Base-by-base conservation (phyloP, 2,113 vertebrate genomes). In the Saccopteryx bilineata region DNA sequence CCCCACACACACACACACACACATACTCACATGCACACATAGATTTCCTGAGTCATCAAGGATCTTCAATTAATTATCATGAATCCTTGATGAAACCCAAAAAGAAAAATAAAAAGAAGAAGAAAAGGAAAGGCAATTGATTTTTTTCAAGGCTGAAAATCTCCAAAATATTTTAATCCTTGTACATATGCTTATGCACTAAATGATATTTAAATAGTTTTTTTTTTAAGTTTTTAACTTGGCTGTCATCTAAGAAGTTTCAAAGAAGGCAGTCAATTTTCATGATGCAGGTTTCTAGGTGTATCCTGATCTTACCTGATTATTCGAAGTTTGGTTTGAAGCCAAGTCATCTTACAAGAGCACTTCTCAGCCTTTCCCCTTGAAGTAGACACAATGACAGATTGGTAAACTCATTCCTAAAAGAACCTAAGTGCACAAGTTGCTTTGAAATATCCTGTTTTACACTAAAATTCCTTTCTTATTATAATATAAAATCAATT, bases 21-120 rank as follows among this genome's bases (percentile, higher is more conserved):
- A 17, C 23, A 15, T 0, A 69, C 10, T 50, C 28, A 85, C 8
- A 71, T 2, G 50, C 11, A 46, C 39, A 83, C 0, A 10, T 2
- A 79, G 56, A 90, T 92, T 90, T 96, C 76, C 76, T 84, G 31
- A 75, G 10, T 90, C 48, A 86, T 61, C 48, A 71, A 79, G 24
- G 14, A 50, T 68, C 66, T 75, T 87, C 58, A 46, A 68, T 6
- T 78, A 69, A 82, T 69, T 46, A 24, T n/a, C 52, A 63, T 7
- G 14, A 90, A 79, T 79, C n/a, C 33, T 63, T 65, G 26, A 78
- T 75, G 19, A 84, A 65, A 68, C 13, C 74, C 15, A 68, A 83
- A 87, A 26, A 24, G 50, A 28, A 23, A 60, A 78, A 82, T 39
- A 79, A 81, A 76, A 33, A 48, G 4, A 46, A 48, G 11, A 89